Evolutionary conservation across 2,888 invertebrate species (phyloP).

Genomic region (Eledona agricola): DNA sequence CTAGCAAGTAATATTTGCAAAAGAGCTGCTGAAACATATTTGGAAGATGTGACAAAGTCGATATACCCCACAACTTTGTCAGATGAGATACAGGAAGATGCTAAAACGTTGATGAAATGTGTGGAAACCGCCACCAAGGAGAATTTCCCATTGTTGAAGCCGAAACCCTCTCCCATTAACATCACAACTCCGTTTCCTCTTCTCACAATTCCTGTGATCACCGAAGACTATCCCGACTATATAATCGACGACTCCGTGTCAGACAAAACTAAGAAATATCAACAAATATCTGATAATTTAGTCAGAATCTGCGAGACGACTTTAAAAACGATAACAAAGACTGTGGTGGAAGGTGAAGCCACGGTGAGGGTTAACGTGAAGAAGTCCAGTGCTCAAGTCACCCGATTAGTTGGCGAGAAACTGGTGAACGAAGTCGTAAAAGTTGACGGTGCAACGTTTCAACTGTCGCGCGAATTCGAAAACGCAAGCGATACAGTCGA

Average conservation of each 20-base stretch:
- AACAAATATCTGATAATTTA: slow-evolving; percentile 9
- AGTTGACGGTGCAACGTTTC: not conserved
- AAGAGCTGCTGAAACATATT: slow-evolving; percentile 1
- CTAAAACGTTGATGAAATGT: slow-evolving; percentile 7
- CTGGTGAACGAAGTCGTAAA: not conserved
- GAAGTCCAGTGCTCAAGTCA: not conserved
- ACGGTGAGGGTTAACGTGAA: not conserved
- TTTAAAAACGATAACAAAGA: slow-evolving; percentile 6
- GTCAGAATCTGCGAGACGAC: slow-evolving; percentile 8
- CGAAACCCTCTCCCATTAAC: not conserved
- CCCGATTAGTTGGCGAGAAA: not conserved
- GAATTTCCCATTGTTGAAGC: not conserved
- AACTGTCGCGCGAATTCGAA: not conserved
- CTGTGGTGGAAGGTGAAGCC: slow-evolving; percentile 14
- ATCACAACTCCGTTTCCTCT: slow-evolving; percentile 20
- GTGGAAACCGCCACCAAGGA: slow-evolving; percentile 6
- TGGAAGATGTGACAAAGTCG: not conserved
- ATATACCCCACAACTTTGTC: slow-evolving; percentile 4
- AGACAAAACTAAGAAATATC: slow-evolving; percentile 12
- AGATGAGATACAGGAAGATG: not conserved
- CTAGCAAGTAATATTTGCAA: slow-evolving; percentile 9
- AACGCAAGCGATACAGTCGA: not conserved
- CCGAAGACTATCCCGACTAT: slow-evolving; percentile 27
- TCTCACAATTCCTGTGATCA: slow-evolving; percentile 2
- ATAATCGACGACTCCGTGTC: slow-evolving; percentile 5